Evolutionary conservation across 2,888 invertebrate species (phyloP).

Genomic region (Julus scanicus): DNA sequence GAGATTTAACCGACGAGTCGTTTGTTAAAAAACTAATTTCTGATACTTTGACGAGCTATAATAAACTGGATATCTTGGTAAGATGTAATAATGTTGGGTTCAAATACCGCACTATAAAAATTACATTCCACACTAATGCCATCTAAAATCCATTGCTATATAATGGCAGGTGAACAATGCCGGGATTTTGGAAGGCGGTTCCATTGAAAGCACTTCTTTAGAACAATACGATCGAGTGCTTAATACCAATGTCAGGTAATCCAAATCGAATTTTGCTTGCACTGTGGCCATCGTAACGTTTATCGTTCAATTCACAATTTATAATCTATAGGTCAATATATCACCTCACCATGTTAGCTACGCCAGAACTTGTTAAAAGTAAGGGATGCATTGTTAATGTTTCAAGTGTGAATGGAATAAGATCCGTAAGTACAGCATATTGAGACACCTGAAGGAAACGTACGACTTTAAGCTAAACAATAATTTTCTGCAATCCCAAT

Average conservation of each 20-base stretch:
- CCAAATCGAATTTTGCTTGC: slow-evolving; percentile 54
- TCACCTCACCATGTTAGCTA: slow-evolving; percentile 67
- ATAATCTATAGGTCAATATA: slow-evolving; percentile 64
- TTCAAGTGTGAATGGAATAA: slow-evolving; percentile 70
- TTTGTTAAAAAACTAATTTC: slow-evolving; percentile 79
- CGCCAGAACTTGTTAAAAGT: slow-evolving; percentile 67
- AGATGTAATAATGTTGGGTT: background rate
- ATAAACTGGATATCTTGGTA: slow-evolving; percentile 74
- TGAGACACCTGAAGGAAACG: background rate
- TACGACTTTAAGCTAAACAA: too few species aligned
- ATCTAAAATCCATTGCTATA: too few species aligned
- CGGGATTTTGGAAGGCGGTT: slow-evolving; percentile 83
- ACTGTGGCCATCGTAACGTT: background rate
- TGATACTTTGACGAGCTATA: slow-evolving; percentile 78
- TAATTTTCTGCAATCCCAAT: background rate
- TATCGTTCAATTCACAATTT: background rate
- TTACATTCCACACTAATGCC: background rate
- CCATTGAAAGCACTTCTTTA: slow-evolving; percentile 85
- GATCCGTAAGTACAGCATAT: slow-evolving; percentile 60
- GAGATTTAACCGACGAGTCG: slow-evolving; percentile 72
- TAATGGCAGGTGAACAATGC: slow-evolving; percentile 83
- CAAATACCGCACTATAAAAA: background rate
- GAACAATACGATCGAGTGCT: slow-evolving; percentile 90
- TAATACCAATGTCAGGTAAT: slow-evolving; percentile 83
- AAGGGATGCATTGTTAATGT: slow-evolving; percentile 70